Percentiles rank a stretch among this genome's conserved stretches.
Evolutionary conservation across 2,113 vertebrate species (phyloP).

Genomic region (Calidris pygmaea): DNA sequence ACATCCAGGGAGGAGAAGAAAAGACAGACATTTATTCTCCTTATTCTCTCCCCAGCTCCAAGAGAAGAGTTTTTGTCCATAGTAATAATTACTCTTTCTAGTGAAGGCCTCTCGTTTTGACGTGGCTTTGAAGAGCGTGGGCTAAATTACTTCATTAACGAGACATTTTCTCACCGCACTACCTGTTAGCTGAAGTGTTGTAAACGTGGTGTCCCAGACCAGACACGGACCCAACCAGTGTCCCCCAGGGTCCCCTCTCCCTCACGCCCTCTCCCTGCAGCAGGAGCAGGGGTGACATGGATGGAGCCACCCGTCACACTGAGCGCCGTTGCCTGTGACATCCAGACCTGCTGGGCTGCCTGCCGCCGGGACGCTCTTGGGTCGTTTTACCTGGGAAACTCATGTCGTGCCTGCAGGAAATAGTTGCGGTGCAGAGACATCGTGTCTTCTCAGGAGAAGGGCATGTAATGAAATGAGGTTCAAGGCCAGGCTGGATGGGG

Average conservation of each 20-base stretch:
- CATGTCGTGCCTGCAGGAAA: not conserved
- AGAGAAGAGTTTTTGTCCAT: not conserved
- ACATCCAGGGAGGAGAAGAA: too few species aligned
- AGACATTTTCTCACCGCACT: not conserved
- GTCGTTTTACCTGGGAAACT: not conserved
- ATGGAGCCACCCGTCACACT: accelerated
- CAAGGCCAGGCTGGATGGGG: too few species aligned
- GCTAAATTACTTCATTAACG: not conserved
- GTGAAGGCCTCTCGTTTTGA: not conserved
- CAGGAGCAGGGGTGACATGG: not conserved
- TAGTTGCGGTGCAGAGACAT: accelerated
- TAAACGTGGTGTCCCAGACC: not conserved
- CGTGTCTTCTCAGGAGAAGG: not conserved
- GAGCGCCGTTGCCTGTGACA: not conserved
- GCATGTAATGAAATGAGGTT: accelerated
- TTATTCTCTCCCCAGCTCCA: not conserved
- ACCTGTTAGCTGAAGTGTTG: not conserved
- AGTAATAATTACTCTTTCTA: not conserved
- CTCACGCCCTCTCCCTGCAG: not conserved
- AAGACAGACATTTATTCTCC: not conserved
- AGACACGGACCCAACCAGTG: not conserved
- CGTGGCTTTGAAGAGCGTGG: not conserved
- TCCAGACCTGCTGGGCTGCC: not conserved
- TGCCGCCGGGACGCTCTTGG: accelerated
- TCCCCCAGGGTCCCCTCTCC: not conserved